Evolutionary conservation across 2,113 vertebrate species (phyloP).

Genomic region (Euleptes europaea): DNA sequence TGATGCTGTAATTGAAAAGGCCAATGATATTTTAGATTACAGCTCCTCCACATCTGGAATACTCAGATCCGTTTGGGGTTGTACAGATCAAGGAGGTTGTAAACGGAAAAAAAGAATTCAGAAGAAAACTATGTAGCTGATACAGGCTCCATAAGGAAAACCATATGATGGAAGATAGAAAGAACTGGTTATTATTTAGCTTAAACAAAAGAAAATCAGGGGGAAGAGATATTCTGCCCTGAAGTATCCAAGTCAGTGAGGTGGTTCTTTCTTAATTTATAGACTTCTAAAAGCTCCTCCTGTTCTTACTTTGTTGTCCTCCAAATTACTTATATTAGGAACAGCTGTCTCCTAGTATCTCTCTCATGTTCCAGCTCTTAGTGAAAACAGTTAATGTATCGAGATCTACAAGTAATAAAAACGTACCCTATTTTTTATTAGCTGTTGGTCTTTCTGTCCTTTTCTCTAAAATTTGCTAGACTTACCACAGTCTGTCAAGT

Average conservation of each 20-base stretch:
- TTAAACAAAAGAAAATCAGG: neutral
- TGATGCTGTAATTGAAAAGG: neutral
- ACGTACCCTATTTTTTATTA: neutral
- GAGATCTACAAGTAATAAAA: neutral
- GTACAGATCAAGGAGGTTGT: neutral
- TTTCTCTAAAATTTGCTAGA: conserved; percentile 25
- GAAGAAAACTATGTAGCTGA: neutral
- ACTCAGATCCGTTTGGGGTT: neutral
- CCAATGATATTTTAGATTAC: neutral
- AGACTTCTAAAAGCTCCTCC: neutral
- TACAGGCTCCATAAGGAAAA: neutral
- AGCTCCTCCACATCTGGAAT: neutral
- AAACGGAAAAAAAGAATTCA: neutral
- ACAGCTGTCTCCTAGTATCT: neutral
- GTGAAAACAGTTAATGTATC: conserved; percentile 17
- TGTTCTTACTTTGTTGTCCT: conserved; percentile 5
- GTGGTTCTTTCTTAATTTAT: conserved; percentile 11
- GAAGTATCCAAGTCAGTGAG: neutral
- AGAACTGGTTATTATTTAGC: neutral
- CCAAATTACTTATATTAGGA: conserved; percentile 11
- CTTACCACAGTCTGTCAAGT: conserved; percentile 19
- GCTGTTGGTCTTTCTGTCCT: neutral
- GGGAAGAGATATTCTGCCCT: neutral
- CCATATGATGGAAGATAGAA: neutral
- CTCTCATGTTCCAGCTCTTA: conserved; percentile 24